A percentile compares a stretch with the other conserved stretches of the same genome.
These are phyloP conservation scores for Tenrec ecaudatus DNA, from an alignment of 2,113 vertebrate species.

Conservation along the genomic window DNA sequence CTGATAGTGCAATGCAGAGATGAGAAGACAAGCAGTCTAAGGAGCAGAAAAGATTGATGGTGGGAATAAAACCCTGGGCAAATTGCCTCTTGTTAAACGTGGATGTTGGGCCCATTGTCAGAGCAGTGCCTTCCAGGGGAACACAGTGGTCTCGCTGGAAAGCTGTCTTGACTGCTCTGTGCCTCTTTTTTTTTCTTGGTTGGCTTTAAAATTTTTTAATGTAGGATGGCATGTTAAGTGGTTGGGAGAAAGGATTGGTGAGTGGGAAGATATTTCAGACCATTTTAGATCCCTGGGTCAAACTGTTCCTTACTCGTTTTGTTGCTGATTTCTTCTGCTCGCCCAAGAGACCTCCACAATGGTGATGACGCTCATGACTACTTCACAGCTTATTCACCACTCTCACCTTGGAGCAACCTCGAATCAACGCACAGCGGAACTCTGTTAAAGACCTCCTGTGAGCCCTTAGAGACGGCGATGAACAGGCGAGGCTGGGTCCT, in stretches of 20 bases:
- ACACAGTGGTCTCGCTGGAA: conserved; percentile 53
- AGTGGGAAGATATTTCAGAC: not conserved
- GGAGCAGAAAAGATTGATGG: conserved; percentile 72
- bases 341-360: not conserved
- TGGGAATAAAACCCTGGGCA: conserved; percentile 66
- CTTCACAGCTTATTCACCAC: not conserved
- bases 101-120: conserved; percentile 67
- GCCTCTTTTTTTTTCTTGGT: conserved; percentile 43
- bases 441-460: not conserved
- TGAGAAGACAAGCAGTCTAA: conserved; percentile 73
- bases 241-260: conserved; percentile 9
- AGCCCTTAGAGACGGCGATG: not conserved
- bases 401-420: not conserved
- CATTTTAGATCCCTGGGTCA: not conserved
- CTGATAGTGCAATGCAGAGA: conserved; percentile 68
- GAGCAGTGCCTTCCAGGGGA: conserved; percentile 54
- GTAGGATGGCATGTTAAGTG: conserved; percentile 5
- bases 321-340: not conserved
- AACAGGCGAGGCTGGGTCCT: not conserved
- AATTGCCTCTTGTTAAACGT: conserved; percentile 74
- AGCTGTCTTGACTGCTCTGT: conserved; percentile 40
- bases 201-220: not conserved
- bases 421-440: not conserved
- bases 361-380: not conserved
- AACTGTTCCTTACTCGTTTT: conserved; percentile 14